Conservation (phyloP, 2,797 vertebrate species). For the Characodon lateralis region DNA sequence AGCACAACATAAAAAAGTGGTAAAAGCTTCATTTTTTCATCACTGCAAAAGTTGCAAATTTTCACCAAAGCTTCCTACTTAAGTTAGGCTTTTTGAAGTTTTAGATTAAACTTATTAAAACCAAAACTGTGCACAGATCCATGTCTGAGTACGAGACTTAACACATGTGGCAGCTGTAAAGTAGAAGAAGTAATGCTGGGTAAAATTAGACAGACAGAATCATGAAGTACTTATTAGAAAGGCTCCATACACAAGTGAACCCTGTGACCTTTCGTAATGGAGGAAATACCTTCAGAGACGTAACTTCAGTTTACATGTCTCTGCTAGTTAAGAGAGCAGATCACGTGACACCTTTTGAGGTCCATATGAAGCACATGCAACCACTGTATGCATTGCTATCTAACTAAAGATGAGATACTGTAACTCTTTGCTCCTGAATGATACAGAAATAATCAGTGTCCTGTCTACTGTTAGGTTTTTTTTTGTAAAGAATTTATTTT, state of each 20-base stretch:
- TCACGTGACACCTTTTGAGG: not conserved
- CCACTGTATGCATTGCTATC: not conserved
- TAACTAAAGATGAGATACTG: not conserved
- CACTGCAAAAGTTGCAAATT: not conserved
- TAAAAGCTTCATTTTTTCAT: not conserved
- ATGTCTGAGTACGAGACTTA: not conserved
- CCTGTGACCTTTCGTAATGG: not conserved
- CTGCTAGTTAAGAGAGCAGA: not conserved
- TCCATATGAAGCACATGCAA: not conserved
- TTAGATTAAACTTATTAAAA: not conserved
- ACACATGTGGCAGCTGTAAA: not conserved
- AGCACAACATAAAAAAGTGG: no score
- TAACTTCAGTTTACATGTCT: not conserved
- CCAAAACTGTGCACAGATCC: not conserved
- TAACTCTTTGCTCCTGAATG: not conserved
- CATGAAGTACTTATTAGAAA: constrained; percentile 4
- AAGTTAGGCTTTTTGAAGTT: not conserved
- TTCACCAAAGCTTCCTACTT: not conserved
- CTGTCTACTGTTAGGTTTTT: not conserved
- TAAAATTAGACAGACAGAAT: constrained; percentile 8
- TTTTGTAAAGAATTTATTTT: not conserved
- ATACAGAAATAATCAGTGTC: not conserved
- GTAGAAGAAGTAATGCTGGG: not conserved
- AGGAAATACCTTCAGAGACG: not conserved
- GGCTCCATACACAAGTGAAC: not conserved